phyloP scores from a whole-genome alignment of 2,888 invertebrate species.

The Coremacera marginata region DNA sequence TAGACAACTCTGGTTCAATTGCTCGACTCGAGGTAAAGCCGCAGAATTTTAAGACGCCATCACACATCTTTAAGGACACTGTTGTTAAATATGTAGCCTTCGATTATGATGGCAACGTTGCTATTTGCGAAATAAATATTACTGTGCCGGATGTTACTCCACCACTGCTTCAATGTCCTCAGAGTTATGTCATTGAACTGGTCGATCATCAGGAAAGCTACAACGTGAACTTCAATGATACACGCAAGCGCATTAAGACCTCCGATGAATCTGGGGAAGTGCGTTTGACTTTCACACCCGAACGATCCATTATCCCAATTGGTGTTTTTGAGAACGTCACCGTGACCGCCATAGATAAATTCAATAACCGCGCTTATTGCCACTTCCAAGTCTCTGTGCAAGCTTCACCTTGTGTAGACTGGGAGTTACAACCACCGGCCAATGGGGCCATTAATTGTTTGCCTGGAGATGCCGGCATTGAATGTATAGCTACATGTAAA shows the following conservation, averaged over 20 bases:
- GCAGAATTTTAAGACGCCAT: slow-evolving; percentile 89
- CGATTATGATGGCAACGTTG: slow-evolving; percentile 97
- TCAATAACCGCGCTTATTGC: slow-evolving; percentile 89
- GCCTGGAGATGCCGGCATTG: slow-evolving; percentile 82
- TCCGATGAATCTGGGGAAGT: slow-evolving; percentile 92
- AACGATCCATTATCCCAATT: slow-evolving; percentile 85
- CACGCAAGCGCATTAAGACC: slow-evolving; percentile 84
- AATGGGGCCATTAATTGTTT: slow-evolving; percentile 90
- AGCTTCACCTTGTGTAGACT: slow-evolving; percentile 94
- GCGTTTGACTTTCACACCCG: slow-evolving; percentile 83
- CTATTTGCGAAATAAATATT: slow-evolving; percentile 96
- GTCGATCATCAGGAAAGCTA: slow-evolving; percentile 92
- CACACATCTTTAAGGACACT: slow-evolving; percentile 89
- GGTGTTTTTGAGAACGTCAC: slow-evolving; percentile 93
- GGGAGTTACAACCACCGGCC: slow-evolving; percentile 91
- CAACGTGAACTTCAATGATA: slow-evolving; percentile 91
- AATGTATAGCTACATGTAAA: slow-evolving; percentile 91
- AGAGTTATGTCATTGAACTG: slow-evolving; percentile 93
- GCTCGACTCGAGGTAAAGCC: slow-evolving; percentile 94
- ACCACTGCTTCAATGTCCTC: slow-evolving; percentile 89
- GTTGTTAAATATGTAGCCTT: slow-evolving; percentile 96
- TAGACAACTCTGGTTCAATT: slow-evolving; percentile 96
- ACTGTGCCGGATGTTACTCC: slow-evolving; percentile 95
- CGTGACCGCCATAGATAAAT: slow-evolving; percentile 87
- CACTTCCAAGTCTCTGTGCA: slow-evolving; percentile 94